phyloP scores from a whole-genome alignment of 2,113 vertebrate species.

The Noturus placidus region DNA sequence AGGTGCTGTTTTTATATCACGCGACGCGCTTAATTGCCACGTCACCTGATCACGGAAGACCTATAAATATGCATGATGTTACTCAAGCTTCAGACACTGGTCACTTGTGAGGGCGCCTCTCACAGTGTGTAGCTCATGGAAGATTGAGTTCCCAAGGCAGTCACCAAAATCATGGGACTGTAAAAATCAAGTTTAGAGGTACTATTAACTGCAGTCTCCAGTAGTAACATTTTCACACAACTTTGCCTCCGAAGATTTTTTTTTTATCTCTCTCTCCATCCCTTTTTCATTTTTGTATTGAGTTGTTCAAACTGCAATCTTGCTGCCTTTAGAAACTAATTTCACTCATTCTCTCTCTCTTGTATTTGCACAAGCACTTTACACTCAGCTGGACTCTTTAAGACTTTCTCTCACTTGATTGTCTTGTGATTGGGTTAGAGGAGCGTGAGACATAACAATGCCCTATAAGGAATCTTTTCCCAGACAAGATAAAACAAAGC shows the following conservation, averaged over 20 bases:
- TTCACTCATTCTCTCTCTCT: constrained; percentile 7
- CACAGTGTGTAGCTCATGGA: too few relatives aligned
- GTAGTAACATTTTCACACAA: constrained; percentile 24
- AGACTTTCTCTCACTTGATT: constrained; percentile 16
- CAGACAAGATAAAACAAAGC: constrained; percentile 39
- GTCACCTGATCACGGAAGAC: too few relatives aligned
- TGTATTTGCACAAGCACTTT: constrained; percentile 30
- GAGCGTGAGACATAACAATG: constrained; percentile 31
- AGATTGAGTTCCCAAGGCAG: not conserved
- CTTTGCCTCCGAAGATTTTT: constrained; percentile 10
- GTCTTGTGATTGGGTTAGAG: constrained; percentile 30
- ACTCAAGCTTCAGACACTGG: too few relatives aligned
- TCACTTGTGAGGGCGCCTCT: too few relatives aligned
- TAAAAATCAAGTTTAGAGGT: constrained; percentile 32
- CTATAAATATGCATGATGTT: too few relatives aligned
- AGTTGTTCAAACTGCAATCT: constrained; percentile 37
- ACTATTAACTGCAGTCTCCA: constrained; percentile 30
- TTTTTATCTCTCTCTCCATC: not conserved
- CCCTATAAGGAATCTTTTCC: constrained; percentile 40
- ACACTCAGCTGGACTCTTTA: constrained; percentile 23
- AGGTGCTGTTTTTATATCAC: too few relatives aligned
- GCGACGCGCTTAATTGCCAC: too few relatives aligned
- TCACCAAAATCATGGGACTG: constrained; percentile 36
- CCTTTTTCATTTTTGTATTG: constrained; percentile 7
- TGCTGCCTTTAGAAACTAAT: constrained; percentile 41